Base-by-base conservation (phyloP, 1,140 invertebrate species). In the Campoletis sonorensis region DNA sequence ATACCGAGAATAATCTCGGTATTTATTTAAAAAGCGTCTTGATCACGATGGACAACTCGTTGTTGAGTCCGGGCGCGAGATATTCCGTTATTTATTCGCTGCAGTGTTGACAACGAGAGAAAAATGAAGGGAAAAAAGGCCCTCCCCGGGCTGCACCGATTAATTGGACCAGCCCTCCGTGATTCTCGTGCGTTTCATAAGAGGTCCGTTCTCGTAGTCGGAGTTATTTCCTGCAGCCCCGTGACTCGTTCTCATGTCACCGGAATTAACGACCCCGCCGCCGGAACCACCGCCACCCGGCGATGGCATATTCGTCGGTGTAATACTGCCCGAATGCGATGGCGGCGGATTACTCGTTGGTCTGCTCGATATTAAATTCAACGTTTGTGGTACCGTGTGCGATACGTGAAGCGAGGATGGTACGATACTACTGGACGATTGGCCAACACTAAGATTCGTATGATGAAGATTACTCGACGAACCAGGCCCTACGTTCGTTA, bases 81-180 rank as follows among this genome's bases (percentile, higher is more conserved):
- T 37, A 4, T 37, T 45, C 8, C 21, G 16, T 58, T 58, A 1
- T 58, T 58, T n/a, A 8, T 58, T 58, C 54, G 0, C 15, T 67
- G 4, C 1, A 30, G 23, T 4, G 15, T 45, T 45, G 13, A 45
- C 40, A 45, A 45, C 40, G 40, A 13, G 40, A 45, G 40, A 45
- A 45, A 45, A 45, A 45, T 45, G 40, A 45, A 45, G 40, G 13
- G 40, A 45, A 45, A 45, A 45, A 45, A 45, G 40, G 13, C 40
- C 8, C 40, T 8, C 40, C 5, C 40, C 5, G 7, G 40, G 40
- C 40, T 45, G 18, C n/a, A 18, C n/a, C 51, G 51, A n/a, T 93
- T 96, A 97, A 94, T 96, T 96, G 88, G 96, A 94, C 96, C 97
- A 97, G 83, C 95, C 95, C 88, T 97, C 97, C 37, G 94, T 94